These are phyloP conservation scores for Tadarida brasiliensis DNA, from an alignment of 2,797 vertebrate species.

Conservation along the genomic window DNA sequence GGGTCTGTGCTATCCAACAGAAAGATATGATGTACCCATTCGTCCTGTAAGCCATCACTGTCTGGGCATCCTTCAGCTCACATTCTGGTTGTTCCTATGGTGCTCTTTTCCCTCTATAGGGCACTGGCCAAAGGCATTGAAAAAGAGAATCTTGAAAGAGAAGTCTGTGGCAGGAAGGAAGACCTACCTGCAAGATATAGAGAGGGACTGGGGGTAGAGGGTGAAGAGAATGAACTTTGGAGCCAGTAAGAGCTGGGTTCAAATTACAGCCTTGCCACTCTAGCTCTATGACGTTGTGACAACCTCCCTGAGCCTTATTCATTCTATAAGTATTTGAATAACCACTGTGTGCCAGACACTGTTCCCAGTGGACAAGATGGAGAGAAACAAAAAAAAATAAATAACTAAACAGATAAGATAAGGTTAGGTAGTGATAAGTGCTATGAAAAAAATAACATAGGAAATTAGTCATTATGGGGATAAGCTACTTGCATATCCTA, in stretches of 20 bases:
- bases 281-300: background rate
- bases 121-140: background rate
- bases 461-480: background rate
- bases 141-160: conserved; percentile 18
- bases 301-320: background rate
- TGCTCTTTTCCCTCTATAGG: background rate
- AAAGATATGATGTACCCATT: conserved; percentile 84
- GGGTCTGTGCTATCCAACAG: conserved; percentile 81
- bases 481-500: background rate
- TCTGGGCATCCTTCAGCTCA: background rate
- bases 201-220: background rate
- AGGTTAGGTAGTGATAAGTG: background rate
- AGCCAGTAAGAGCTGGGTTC: background rate
- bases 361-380: background rate
- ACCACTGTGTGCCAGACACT: background rate
- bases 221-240: background rate
- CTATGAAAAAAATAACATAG: background rate
- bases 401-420: background rate
- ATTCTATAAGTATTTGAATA: background rate
- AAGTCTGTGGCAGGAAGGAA: background rate
- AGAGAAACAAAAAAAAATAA: background rate
- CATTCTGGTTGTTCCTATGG: background rate
- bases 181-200: background rate
- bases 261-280: background rate
- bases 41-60: conserved; percentile 85